These are phyloP conservation scores for Eupithecia insigniata DNA, from an alignment of 2,888 invertebrate species.

Conservation along the genomic window DNA sequence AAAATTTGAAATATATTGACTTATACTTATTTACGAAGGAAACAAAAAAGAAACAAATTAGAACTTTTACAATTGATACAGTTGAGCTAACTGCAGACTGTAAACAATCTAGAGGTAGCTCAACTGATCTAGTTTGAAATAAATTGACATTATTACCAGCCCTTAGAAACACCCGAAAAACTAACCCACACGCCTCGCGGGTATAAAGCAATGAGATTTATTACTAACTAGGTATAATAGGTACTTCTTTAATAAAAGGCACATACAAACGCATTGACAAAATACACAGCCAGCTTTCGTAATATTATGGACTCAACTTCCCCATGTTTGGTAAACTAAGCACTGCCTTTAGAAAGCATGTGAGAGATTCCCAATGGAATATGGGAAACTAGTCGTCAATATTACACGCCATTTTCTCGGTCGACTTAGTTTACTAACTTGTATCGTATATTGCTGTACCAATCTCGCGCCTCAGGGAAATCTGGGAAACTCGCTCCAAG, in stretches of 20 bases:
- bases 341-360: background rate
- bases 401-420: slow-evolving; percentile 7
- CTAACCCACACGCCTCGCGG: background rate
- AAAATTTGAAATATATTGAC: background rate
- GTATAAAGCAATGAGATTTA: no score
- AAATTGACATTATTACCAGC: no score
- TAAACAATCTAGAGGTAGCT: background rate
- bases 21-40: background rate
- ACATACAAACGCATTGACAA: background rate
- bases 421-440: slow-evolving; percentile 1
- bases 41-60: background rate
- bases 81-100: background rate
- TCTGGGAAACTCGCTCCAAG: slow-evolving; percentile 5
- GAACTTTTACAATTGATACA: background rate
- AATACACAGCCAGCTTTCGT: background rate
- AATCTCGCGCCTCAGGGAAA: slow-evolving; percentile 11
- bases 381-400: background rate
- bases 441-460: background rate
- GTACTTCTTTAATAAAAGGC: background rate
- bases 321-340: background rate
- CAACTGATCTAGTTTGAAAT: no score
- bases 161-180: background rate
- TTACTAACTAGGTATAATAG: no score
- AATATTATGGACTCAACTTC: background rate
- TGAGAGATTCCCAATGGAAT: background rate